Percentiles rank a stretch among this genome's conserved stretches.
Conservation (phyloP, 2,797 vertebrate species). For the Hipposideros larvatus region DNA sequence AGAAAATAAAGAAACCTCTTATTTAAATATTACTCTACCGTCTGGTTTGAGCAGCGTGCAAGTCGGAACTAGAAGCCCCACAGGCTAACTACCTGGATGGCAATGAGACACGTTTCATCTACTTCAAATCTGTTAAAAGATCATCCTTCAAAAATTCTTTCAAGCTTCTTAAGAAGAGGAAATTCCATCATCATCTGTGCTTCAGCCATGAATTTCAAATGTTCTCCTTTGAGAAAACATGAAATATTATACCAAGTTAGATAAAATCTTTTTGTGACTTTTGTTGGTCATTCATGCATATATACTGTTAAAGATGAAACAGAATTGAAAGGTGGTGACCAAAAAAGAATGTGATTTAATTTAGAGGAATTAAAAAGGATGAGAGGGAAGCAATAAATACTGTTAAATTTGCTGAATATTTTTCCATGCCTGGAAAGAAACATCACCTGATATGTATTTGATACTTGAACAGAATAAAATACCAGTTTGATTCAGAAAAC, state of each 20-base stretch:
- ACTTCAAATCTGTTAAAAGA: constrained; percentile 62
- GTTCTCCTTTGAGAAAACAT: constrained; percentile 59
- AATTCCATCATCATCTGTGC: constrained; percentile 33
- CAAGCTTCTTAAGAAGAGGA: constrained; percentile 64
- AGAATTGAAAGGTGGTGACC: neutral
- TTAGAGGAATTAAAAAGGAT: constrained; percentile 51
- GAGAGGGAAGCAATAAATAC: constrained; percentile 18
- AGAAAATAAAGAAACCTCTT: neutral
- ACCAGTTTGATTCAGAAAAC: neutral
- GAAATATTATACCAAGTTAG: constrained; percentile 44
- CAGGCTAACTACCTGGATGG: neutral
- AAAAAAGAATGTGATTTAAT: constrained; percentile 44
- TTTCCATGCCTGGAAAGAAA: neutral
- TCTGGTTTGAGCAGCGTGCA: neutral
- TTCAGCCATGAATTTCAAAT: constrained; percentile 36
- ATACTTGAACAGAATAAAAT: neutral
- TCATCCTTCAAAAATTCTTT: constrained; percentile 68
- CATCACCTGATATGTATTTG: neutral
- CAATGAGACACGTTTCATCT: neutral
- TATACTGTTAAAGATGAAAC: constrained; percentile 42
- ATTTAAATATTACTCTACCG: neutral
- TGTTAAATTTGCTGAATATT: neutral
- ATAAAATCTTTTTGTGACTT: constrained; percentile 49
- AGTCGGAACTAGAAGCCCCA: constrained; percentile 58
- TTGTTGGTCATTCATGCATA: constrained; percentile 31